phyloP scores from a whole-genome alignment of 2,113 vertebrate genomes.

The Rostratula benghalensis region DNA sequence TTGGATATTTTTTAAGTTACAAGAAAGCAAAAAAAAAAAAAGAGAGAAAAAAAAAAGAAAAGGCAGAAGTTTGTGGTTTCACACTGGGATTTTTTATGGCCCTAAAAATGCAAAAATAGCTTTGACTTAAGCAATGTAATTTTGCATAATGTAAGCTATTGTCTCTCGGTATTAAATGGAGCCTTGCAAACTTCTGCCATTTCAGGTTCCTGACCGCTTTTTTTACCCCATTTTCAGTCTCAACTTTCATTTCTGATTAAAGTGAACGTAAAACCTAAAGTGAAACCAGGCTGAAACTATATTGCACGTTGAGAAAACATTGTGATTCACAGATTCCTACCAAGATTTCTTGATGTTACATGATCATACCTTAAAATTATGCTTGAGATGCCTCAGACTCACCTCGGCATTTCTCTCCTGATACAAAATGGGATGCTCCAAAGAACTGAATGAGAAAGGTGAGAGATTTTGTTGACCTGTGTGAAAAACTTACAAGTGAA shows the following conservation, averaged over 20 bases:
- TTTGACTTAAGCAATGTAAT: slow-evolving; percentile 62
- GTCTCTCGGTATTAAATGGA: slow-evolving; percentile 34
- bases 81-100: slow-evolving; percentile 73
- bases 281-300: background rate
- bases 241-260: slow-evolving; percentile 19
- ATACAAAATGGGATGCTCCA: background rate
- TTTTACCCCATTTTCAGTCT: background rate
- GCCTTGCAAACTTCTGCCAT: slow-evolving; percentile 17
- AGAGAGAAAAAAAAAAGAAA: slow-evolving; percentile 39
- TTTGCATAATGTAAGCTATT: slow-evolving; percentile 46
- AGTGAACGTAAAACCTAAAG: background rate
- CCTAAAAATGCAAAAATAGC: slow-evolving; percentile 70
- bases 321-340: background rate
- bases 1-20: slow-evolving; percentile 56
- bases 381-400: background rate
- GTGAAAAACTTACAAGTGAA: background rate
- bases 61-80: slow-evolving; percentile 74
- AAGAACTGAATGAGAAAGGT: background rate
- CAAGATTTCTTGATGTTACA: background rate
- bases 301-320: background rate
- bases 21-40: slow-evolving; percentile 56
- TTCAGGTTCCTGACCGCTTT: background rate
- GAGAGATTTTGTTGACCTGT: background rate
- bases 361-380: background rate
- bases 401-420: background rate